Conservation (phyloP, 2,797 vertebrate genomes). For the Pseudochirops cupreus region DNA sequence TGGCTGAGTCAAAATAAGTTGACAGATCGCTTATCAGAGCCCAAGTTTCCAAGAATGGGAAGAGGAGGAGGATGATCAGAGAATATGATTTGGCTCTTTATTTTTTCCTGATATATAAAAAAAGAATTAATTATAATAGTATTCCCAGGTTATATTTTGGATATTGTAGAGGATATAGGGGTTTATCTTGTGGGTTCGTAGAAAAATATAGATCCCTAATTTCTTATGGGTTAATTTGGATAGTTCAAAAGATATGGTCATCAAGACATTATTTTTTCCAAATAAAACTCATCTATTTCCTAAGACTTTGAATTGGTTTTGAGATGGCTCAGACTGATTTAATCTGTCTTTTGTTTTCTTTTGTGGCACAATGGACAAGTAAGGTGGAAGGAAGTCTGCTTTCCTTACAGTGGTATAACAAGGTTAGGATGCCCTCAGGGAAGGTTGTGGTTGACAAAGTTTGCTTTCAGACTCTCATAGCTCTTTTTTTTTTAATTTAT, state of each 20-base stretch:
- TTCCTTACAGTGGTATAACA: not conserved
- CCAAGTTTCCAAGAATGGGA: not conserved
- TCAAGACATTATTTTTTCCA: not conserved
- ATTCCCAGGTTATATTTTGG: not conserved
- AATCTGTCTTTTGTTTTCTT: constrained; percentile 15
- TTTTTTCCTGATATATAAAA: not conserved
- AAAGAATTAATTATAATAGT: not conserved
- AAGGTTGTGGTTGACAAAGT: not conserved
- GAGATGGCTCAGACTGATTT: not conserved
- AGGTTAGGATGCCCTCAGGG: not conserved
- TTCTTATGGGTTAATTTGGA: not conserved
- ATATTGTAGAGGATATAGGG: not conserved
- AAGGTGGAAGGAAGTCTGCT: not conserved
- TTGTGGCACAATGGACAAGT: not conserved
- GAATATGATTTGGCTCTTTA: not conserved
- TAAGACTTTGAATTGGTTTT: not conserved
- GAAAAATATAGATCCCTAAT: not conserved
- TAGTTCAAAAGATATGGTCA: not conserved
- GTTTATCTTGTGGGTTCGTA: not conserved
- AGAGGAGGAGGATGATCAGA: not conserved
- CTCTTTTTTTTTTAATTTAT: constrained; percentile 39
- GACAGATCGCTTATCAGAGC: not conserved
- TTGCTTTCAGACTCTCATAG: not conserved
- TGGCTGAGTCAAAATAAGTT: not conserved
- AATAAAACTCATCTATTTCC: not conserved